These are phyloP conservation scores for Rhegmatorhina hoffmannsi DNA, from an alignment of 2,113 vertebrate genomes.

Conservation along the genomic window DNA sequence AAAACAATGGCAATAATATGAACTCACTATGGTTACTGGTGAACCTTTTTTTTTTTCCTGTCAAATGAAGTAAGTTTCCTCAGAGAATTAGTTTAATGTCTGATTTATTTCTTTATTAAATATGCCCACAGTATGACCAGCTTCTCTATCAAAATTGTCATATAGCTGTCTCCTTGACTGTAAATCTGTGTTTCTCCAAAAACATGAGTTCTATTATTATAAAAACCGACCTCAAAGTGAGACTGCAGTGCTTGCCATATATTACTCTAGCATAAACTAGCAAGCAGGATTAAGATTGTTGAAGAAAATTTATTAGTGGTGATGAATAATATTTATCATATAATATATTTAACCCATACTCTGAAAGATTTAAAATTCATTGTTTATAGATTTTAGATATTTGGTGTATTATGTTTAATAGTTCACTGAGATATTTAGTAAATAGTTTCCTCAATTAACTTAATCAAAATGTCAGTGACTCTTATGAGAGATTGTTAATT, in stretches of 20 bases:
- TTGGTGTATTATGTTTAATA: not conserved
- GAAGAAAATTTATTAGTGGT: slow-evolving; percentile 22
- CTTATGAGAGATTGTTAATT: slow-evolving; percentile 7
- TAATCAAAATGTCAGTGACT: not conserved
- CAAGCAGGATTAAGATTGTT: slow-evolving; percentile 40
- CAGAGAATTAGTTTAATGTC: slow-evolving; percentile 70
- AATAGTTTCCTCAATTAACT: not conserved
- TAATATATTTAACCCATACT: not conserved
- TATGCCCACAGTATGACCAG: slow-evolving; percentile 67
- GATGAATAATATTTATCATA: slow-evolving; percentile 32
- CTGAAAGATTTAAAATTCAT: slow-evolving; percentile 3
- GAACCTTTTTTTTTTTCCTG: slow-evolving; percentile 72
- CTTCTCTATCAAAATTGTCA: slow-evolving; percentile 66
- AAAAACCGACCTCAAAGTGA: slow-evolving; percentile 24
- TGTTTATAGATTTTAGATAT: slow-evolving; percentile 15
- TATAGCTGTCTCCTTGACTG: slow-evolving; percentile 60
- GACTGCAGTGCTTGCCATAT: not conserved
- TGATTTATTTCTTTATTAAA: slow-evolving; percentile 76
- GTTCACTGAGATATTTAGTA: not conserved
- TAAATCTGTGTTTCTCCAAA: slow-evolving; percentile 46
- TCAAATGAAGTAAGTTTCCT: slow-evolving; percentile 77
- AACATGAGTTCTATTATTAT: not conserved
- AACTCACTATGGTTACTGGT: slow-evolving; percentile 79
- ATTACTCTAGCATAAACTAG: slow-evolving; percentile 30
- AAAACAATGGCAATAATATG: slow-evolving; percentile 79